Conservation (phyloP, 2,113 vertebrate species). For the Oryzias woworae region DNA sequence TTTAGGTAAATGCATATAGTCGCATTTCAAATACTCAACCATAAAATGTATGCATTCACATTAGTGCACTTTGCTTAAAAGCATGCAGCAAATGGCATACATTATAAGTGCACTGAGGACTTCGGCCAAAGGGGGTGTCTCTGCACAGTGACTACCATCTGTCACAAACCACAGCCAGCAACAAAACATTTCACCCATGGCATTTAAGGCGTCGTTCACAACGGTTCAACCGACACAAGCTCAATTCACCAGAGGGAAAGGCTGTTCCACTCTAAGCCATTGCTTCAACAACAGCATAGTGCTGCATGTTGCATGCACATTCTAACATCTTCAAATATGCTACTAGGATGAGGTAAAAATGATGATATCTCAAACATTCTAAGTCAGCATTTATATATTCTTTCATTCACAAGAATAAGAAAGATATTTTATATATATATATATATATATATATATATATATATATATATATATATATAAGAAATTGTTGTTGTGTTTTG, state of each 20-base stretch:
- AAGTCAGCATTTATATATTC: no score
- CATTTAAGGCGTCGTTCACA: conserved; percentile 22
- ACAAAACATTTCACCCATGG: conserved; percentile 36
- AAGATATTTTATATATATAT: no score
- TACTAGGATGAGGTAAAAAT: no score
- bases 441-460: no score
- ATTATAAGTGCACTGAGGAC: conserved; percentile 38
- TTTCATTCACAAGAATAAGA: no score
- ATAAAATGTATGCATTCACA: conserved; percentile 11
- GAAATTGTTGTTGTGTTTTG: no score
- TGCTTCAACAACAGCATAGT: conserved; percentile 9
- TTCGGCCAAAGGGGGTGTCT: conserved; percentile 22
- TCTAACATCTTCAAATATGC: neutral
- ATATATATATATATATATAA: no score
- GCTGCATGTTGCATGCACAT: conserved; percentile 19
- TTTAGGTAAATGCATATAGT: conserved; percentile 23
- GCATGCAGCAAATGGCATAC: conserved; percentile 53
- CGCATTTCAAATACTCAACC: conserved; percentile 12
- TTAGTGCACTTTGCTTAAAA: conserved; percentile 54
- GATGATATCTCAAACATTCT: no score
- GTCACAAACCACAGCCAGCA: conserved; percentile 39
- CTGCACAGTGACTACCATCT: conserved; percentile 49
- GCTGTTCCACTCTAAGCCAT: conserved; percentile 14
- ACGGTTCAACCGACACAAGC: conserved; percentile 29
- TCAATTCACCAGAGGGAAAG: conserved; percentile 30